These are phyloP conservation scores for Dipodomys stephensi DNA, from an alignment of 2,113 vertebrate species.

Conservation along the genomic window DNA sequence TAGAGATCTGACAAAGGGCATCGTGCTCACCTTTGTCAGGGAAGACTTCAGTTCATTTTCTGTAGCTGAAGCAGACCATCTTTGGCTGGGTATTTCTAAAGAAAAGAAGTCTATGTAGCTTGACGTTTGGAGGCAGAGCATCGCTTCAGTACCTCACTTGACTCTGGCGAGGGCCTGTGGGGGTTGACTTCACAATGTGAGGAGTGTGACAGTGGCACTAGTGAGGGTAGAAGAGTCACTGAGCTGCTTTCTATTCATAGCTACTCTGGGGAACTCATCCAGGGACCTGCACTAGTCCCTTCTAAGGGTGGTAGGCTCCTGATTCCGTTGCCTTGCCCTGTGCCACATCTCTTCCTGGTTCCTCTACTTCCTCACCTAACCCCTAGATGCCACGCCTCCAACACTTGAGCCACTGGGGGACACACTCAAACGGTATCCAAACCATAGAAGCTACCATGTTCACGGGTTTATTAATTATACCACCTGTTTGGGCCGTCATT, in stretches of 20 bases:
- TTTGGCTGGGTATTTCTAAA: background rate
- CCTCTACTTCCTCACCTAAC: background rate
- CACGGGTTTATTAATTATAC: background rate
- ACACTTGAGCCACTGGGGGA: background rate
- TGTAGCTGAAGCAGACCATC: background rate
- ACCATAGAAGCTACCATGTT: background rate
- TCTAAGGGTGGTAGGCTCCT: background rate
- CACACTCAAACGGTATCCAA: background rate
- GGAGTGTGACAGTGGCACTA: too few species aligned
- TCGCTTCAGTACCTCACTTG: too few species aligned
- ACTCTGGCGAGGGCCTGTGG: background rate
- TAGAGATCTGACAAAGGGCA: background rate
- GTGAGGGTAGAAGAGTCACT: background rate
- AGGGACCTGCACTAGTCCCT: background rate
- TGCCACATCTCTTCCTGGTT: background rate
- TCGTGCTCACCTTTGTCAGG: background rate
- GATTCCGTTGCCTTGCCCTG: background rate
- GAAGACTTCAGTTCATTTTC: background rate
- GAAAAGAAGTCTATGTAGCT: background rate
- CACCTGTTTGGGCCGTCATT: background rate
- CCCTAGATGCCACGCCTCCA: background rate
- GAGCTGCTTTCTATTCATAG: background rate
- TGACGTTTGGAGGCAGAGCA: background rate
- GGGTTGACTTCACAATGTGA: background rate
- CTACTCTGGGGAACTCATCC: background rate